phyloP scores from a whole-genome alignment of 2,888 invertebrate species.

The Dusona sp. region DNA sequence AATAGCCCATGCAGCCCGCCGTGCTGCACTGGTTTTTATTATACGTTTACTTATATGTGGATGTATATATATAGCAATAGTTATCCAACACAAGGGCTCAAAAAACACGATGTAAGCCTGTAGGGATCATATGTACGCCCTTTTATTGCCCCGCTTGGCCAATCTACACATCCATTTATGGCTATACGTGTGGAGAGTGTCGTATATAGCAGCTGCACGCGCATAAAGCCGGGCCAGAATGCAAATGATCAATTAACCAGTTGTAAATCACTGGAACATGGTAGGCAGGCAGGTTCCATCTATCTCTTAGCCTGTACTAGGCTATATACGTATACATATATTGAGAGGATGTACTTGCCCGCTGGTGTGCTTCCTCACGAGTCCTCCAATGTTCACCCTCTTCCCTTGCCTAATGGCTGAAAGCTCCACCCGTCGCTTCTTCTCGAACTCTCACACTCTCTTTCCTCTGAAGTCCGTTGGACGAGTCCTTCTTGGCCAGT shows the following conservation, averaged over 20 bases:
- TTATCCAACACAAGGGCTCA: constrained; percentile 12
- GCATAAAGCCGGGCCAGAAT: constrained; percentile 74
- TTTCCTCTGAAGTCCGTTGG: background rate
- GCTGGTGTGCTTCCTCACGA: constrained; percentile 44
- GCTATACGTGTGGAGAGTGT: background rate
- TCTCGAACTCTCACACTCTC: constrained; percentile 25
- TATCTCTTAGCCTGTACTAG: constrained; percentile 62
- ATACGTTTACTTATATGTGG: background rate
- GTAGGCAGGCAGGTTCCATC: constrained; percentile 73
- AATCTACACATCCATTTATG: background rate
- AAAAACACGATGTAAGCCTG: background rate
- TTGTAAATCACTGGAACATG: constrained; percentile 80
- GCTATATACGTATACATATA: constrained; percentile 58
- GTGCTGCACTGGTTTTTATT: constrained; percentile 23
- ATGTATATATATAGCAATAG: background rate
- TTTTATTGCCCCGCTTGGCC: background rate
- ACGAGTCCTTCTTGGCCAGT: constrained; percentile 19
- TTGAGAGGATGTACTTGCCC: constrained; percentile 53
- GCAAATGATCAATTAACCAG: constrained; percentile 83
- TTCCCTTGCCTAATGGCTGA: constrained; percentile 45
- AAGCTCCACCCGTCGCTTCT: constrained; percentile 34
- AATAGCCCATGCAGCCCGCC: constrained; percentile 27
- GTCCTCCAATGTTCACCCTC: constrained; percentile 36
- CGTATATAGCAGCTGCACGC: constrained; percentile 43
- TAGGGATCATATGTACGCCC: constrained; percentile 12